Evolutionary conservation across 2,888 invertebrate species (phyloP), one percentile per base, ranked within the genome.

Genomic region (Phragmatobia fuliginosa): DNA sequence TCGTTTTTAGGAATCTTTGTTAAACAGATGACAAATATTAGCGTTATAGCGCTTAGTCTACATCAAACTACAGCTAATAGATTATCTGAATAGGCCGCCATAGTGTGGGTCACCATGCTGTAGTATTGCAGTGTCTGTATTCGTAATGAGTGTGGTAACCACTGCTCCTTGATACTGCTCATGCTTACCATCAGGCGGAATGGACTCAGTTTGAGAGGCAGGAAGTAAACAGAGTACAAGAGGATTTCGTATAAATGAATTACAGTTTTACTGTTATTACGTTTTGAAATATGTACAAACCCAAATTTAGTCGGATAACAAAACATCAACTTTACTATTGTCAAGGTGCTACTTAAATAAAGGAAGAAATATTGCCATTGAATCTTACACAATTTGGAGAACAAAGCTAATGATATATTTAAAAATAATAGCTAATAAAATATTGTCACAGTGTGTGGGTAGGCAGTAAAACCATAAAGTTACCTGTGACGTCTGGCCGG

Each of bases 401-500:
- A 56, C 36, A 36, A 65, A 65, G 33, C 33, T 73, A n/a, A 36
- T 32, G 36, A 61, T 28, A 33, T 52, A 49, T 60, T 21, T n/a
- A 62, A 68, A 58, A 68, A 68, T 58, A 67, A 67, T 62, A 32
- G 32, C n/a, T 31, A 36, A 60, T 52, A 62, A 49, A 62, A 38
- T 68, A 41, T 58, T 59, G 68, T 67, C 36, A 62, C 52, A 41
- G 32, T 33, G 21, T 52, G 38, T 59, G 31, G 41, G 49, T 67
- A 75, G 67, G 71, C 67, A 67, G 81, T 87, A 82, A 84, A 86
- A 79, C 83, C 75, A 83, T 85, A 77, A 84, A 77, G 81, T 85
- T 89, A 90, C 89, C 89, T 90, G 89, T 76, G 71, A 60, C 77
- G 71, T 67, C 68, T 62, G 69, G 66, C 66, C 62, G 58, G 65